phyloP scores from a whole-genome alignment of 2,113 vertebrate species.

The Arothron firmamentum region DNA sequence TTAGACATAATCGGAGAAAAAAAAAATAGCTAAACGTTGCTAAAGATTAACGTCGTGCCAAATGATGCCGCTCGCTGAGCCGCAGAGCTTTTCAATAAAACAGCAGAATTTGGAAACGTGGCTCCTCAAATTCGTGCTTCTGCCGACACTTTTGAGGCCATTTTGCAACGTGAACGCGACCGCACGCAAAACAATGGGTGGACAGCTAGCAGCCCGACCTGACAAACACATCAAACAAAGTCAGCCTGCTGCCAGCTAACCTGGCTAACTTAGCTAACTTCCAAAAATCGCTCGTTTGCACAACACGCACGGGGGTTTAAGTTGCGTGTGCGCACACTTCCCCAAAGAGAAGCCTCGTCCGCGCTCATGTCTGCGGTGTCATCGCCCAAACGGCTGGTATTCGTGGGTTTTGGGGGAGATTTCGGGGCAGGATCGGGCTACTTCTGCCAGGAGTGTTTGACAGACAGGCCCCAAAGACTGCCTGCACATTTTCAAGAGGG shows the following conservation, averaged over 20 bases:
- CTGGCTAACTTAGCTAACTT: constrained; percentile 40
- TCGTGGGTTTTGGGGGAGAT: not conserved
- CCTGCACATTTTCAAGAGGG: constrained; percentile 9
- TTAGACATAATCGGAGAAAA: too few relatives aligned
- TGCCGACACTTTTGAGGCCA: not conserved
- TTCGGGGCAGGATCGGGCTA: constrained; percentile 5
- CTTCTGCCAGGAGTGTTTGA: constrained; percentile 31
- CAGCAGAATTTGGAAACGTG: not conserved
- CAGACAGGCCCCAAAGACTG: constrained; percentile 50
- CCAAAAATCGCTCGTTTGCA: constrained; percentile 15
- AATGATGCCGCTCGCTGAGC: constrained; percentile 34
- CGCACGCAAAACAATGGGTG: constrained; percentile 48
- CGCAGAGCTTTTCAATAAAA: not conserved
- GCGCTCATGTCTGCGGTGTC: constrained; percentile 5
- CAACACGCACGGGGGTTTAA: not conserved
- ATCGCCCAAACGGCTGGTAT: not conserved
- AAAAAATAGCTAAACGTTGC: not conserved
- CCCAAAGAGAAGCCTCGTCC: rapidly evolving
- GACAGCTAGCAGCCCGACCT: constrained; percentile 53
- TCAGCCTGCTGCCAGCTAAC: constrained; percentile 40
- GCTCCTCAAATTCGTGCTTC: not conserved
- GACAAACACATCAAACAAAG: constrained; percentile 73
- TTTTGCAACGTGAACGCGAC: constrained; percentile 7
- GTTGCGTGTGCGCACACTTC: rapidly evolving
- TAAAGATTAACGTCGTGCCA: constrained; percentile 19